Evolutionary conservation across 2,113 vertebrate species (phyloP).

Genomic region (Podocnemis expansa): DNA sequence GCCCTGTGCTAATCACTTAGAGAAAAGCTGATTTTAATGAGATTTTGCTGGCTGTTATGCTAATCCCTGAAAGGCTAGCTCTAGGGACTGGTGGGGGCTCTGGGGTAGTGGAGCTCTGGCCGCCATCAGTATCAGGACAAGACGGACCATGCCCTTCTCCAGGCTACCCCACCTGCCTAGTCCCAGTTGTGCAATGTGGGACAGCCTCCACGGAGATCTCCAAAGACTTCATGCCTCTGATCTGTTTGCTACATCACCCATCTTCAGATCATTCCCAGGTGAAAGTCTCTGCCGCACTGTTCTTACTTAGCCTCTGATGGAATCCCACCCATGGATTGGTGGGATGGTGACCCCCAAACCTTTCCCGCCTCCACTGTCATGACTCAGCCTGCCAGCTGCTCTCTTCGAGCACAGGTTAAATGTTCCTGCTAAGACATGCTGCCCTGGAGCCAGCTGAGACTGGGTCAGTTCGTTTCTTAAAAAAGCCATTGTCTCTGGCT

Average conservation of each 20-base stretch:
- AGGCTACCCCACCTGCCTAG: neutral
- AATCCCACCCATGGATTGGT: neutral
- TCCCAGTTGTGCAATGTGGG: neutral
- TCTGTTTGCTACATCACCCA: neutral
- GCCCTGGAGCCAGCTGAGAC: neutral
- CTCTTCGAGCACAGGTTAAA: neutral
- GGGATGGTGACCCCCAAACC: neutral
- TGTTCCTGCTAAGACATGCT: neutral
- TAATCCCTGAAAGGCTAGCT: neutral
- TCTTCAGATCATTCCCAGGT: neutral
- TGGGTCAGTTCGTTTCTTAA: neutral
- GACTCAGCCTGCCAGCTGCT: neutral
- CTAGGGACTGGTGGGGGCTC: neutral
- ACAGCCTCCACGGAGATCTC: neutral
- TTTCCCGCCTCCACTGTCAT: neutral
- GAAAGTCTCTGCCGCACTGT: neutral
- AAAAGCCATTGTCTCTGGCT: neutral
- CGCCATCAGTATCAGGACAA: neutral
- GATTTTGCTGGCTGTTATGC: constrained; percentile 16
- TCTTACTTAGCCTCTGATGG: neutral
- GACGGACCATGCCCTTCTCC: accelerated
- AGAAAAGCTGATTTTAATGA: constrained; percentile 71
- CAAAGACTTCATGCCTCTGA: neutral
- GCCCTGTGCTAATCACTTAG: constrained; percentile 19
- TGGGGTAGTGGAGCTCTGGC: neutral